Evolutionary conservation across 53 echinoderm and acorn worm species (phyloP).

Genomic region (Glandiceps talaboti): DNA sequence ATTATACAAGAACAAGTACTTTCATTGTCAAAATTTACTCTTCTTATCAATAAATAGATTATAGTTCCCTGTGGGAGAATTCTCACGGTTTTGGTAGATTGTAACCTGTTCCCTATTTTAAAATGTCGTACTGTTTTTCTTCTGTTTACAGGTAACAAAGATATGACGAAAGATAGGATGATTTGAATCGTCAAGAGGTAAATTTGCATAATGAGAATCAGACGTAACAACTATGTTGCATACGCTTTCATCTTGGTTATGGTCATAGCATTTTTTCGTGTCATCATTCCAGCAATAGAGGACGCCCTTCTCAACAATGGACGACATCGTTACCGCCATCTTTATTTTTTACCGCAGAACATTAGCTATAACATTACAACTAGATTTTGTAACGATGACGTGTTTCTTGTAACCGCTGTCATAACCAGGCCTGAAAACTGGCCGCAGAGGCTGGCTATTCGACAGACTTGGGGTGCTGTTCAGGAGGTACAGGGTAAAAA

Average conservation of each 20-base stretch:
- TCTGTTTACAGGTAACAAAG: too few species aligned
- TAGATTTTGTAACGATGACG: background rate
- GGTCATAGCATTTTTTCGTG: background rate
- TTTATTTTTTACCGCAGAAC: background rate
- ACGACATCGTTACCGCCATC: background rate
- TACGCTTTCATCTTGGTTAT: background rate
- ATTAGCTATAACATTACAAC: conserved; percentile 2
- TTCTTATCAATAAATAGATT: too few species aligned
- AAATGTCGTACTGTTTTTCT: too few species aligned
- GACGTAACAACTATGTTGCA: background rate
- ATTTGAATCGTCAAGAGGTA: too few species aligned
- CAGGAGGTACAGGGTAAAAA: background rate
- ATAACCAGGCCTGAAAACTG: background rate
- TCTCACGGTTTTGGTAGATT: too few species aligned
- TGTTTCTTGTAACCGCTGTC: background rate
- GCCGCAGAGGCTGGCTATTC: background rate
- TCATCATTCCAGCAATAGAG: background rate
- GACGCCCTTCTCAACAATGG: background rate
- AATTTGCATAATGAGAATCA: too few species aligned
- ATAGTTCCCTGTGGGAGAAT: too few species aligned
- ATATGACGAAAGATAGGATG: too few species aligned
- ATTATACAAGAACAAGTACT: too few species aligned
- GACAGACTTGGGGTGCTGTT: background rate
- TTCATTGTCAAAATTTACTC: too few species aligned
- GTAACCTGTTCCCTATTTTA: too few species aligned